Base-by-base conservation (phyloP, 2,797 vertebrate species). In the Oreortyx pictus region DNA sequence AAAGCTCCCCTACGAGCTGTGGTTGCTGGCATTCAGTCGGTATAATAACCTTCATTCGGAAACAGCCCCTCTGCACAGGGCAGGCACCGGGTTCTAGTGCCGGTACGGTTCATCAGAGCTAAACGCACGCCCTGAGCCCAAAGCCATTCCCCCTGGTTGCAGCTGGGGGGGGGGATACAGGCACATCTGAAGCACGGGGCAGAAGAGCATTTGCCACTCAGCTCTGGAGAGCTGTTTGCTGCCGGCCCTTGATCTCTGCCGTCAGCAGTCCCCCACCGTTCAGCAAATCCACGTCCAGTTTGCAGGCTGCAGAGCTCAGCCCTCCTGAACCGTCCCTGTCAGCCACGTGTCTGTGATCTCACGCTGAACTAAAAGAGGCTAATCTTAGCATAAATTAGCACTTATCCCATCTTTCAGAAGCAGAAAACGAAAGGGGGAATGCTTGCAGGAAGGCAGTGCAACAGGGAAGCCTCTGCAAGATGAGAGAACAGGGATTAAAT, bases 371-470 rank as follows among this genome's bases (percentile, higher is more conserved):
- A 91, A 92, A 95, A 95, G 91, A 96, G 95, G 92, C 91, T 95
- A 96, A 96, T 93, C 94, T 95, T 94, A 73, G 93, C 95, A 96
- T 96, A 96, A 96, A 95, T 96, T 96, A 95, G 85, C 95, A 96
- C 95, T 95, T 89, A 87, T 92, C 91, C 92, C 92, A 95, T 95
- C 89, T 95, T 96, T 93, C 92, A 89, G 90, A 96, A 95, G 95
- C 95, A 95, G 70, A 81, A 96, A 92, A 93, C 54, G 89, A 95
- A 95, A 92, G 93, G 94, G 82, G 93, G 92, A 93, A 64, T 74
- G 8, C 77, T 91, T 1, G 0, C 82, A 86, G 73, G 87, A 89
- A 94, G 88, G 92, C 84, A 68, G 72, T 44, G 75, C 56, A 86
- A 78, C 93, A 73, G 74, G 65, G 84, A 93, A 29, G 75, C 25